Base-by-base conservation (phyloP, 2,113 vertebrate species). In the Nycticorax nycticorax region DNA sequence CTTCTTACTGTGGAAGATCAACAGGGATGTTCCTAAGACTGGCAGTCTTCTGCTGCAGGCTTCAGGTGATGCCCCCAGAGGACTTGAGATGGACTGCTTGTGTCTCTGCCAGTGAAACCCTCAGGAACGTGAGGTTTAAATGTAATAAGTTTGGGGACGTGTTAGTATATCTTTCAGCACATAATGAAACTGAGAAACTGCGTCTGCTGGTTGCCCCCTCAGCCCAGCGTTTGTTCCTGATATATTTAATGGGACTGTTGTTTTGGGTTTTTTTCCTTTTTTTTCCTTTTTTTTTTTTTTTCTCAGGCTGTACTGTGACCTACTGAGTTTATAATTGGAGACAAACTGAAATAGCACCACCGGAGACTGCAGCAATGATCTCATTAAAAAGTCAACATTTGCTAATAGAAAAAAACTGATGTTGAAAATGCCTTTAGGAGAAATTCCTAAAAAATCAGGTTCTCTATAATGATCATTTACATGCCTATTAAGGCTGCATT, bases 281-380 rank as follows among this genome's bases (percentile, higher is more conserved):
- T 24, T 18, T 12, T 17, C 9, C 6, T 32, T 27, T 5, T 5
- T 24, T 35, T 14, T 19, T 55, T n/a, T 15, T 9, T 47, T 8
- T 11, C n/a, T 28, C 11, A 2, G 57, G 67, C 39, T 92, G 5
- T 69, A 14, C 59, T 63, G 14, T 78, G 81, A 95, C 88, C 88
- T 85, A 81, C 64, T 93, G 82, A 85, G 79, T 80, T 85, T 94
- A 62, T 92, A 92, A 94, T 60, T 72, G 55, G 71, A 88, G 43
- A 45, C 33, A 83, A 74, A 88, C 53, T 1, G 20, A 94, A 97
- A 92, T 69, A 95, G 39, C 39, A 85, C 33, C 53, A 66, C 75
- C 3, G 16, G 67, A 73, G 53, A 77, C 63, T 85, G 55, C 33
- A 41, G 79, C 30, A 66, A 56, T 66, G 53, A 66, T 82, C 71